Percentiles rank a stretch among this genome's conserved stretches.
Conservation (phyloP, 2,888 invertebrate genomes). For the Phortica magna region DNA sequence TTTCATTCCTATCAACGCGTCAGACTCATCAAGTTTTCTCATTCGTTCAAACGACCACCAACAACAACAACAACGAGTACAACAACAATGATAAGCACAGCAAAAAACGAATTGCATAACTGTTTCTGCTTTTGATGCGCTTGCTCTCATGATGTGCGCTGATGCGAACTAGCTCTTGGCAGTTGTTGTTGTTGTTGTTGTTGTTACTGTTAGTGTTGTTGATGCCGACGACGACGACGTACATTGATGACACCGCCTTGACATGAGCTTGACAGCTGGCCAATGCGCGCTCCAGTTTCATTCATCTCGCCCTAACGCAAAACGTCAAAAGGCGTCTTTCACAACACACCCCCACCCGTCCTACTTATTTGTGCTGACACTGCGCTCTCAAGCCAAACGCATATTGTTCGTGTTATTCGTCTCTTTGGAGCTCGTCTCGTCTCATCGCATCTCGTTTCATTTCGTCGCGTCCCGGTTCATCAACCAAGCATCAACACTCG, state of each 20-base stretch:
- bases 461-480: background rate
- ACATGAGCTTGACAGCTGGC: conserved; percentile 34
- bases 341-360: background rate
- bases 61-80: background rate
- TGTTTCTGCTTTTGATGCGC: conserved; percentile 33
- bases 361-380: too few relatives aligned
- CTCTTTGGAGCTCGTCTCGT: background rate
- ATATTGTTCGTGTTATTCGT: conserved; percentile 18
- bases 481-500: conserved; percentile 12
- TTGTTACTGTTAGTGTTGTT: conserved; percentile 9
- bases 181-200: background rate
- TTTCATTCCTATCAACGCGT: conserved; percentile 29
- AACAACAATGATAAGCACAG: conserved; percentile 1
- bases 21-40: conserved; percentile 35
- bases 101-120: background rate
- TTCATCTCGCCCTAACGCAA: background rate
- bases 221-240: conserved; percentile 2
- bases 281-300: conserved; percentile 12
- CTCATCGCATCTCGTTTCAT: conserved; percentile 9
- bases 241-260: conserved; percentile 28
- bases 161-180: background rate
- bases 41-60: conserved; percentile 35
- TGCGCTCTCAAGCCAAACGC: background rate
- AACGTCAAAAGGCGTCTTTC: background rate
- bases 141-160: conserved; percentile 35